Base-by-base conservation (phyloP, 1,140 invertebrate genomes). In the Neodiprion fabricii region DNA sequence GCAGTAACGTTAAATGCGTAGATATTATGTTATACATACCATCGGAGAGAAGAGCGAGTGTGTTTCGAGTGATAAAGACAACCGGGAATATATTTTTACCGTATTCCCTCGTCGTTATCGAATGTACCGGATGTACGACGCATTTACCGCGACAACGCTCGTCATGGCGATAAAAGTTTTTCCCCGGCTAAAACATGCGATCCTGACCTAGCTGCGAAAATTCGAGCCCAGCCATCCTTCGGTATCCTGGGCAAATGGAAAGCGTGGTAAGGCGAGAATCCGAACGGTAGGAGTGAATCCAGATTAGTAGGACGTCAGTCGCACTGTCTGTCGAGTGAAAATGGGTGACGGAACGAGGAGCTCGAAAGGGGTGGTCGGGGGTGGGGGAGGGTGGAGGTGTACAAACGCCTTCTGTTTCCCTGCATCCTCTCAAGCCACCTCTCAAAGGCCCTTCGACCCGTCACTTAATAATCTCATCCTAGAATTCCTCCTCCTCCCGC, bases 391-490 rank as follows among this genome's bases (percentile, higher is more conserved):
- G 71, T 82, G 75, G 76, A 77, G 66, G 69, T 76, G 75, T 50
- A 68, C 71, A 79, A 73, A 72, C 75, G 76, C 75, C 76, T 76
- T 76, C 48, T 79, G 80, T 81, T 81, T 79, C 77, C 78, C 73
- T 74, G 72, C 76, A 75, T 80, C 74, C 81, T 75, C 71, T 75
- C 76, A 71, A 77, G 71, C 76, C 72, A 74, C 78, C 49, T 65
- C 71, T 73, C 79, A 78, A 67, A 77, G 75, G 70, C 75, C 67
- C 76, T 75, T 78, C 76, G 76, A 72, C 71, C 75, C 75, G 80
- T 80, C 83, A 81, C 79, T 85, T 82, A 83, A 84, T 85, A 83
- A 84, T 85, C 79, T 80, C 78, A 79, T 82, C 81, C 80, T 74
- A 74, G 79, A 82, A 81, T 76, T 80, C 80, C 75, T 68, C 75